Evolutionary conservation across 2,888 invertebrate genomes (phyloP).

Genomic region (Dicycla oo): DNA sequence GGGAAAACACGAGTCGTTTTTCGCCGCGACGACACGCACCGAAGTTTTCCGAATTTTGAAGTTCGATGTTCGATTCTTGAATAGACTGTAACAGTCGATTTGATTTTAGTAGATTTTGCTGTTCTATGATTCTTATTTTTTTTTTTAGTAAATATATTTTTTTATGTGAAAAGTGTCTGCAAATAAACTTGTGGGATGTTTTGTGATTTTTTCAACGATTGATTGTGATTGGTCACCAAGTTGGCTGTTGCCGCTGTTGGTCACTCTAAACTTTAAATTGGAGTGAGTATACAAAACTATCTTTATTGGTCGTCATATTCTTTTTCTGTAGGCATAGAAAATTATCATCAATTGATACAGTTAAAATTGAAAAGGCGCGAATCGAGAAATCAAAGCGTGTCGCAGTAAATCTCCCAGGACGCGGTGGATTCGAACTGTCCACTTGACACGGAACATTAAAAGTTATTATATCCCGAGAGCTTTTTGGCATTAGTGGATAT

Average conservation of each 20-base stretch:
- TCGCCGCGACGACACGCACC: conserved; percentile 82
- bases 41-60: conserved; percentile 83
- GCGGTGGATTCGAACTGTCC: conserved; percentile 84
- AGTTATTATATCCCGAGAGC: conserved; percentile 81
- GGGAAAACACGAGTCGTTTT: conserved; percentile 89
- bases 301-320: conserved; percentile 31
- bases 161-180: conserved; percentile 65
- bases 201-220: conserved; percentile 79
- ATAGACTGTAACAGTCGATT: conserved; percentile 67
- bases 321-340: conserved; percentile 67
- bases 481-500: conserved; percentile 77
- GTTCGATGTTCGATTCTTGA: conserved; percentile 75
- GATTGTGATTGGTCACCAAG: conserved; percentile 76
- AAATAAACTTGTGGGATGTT: conserved; percentile 85
- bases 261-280: conserved; percentile 72
- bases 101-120: conserved; percentile 67
- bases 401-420: conserved; percentile 85
- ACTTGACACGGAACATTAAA: conserved; percentile 85
- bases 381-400: conserved; percentile 85
- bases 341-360: conserved; percentile 77
- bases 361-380: conserved; percentile 74
- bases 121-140: conserved; percentile 58
- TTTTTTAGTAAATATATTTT: conserved; percentile 62
- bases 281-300: conserved; percentile 80
- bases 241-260: conserved; percentile 73